These are phyloP conservation scores for Solenopsis fugax DNA, from an alignment of 1,140 invertebrate species.

Conservation along the genomic window DNA sequence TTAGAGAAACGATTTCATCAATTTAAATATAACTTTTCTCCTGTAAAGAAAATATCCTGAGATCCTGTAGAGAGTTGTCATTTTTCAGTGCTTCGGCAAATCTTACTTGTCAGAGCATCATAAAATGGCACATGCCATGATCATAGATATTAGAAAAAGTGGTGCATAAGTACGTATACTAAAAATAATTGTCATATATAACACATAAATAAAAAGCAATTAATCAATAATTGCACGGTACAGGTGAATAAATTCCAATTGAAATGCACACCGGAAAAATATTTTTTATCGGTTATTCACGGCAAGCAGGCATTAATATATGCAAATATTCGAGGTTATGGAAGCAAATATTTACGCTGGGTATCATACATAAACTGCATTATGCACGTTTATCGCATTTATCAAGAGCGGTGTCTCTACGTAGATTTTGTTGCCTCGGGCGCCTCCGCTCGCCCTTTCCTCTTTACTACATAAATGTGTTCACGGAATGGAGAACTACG, in stretches of 20 bases:
- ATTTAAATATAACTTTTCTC: no score
- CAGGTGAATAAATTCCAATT: slow-evolving; percentile 15
- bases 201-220: neutral
- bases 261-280: neutral
- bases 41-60: no score
- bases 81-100: slow-evolving; percentile 79
- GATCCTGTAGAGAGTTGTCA: slow-evolving; percentile 23
- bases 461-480: slow-evolving; percentile 7
- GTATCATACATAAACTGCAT: slow-evolving; percentile 59
- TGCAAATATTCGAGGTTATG: slow-evolving; percentile 49
- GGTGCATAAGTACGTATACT: neutral
- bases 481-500: neutral
- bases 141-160: neutral
- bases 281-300: slow-evolving; percentile 37
- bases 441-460: slow-evolving; percentile 23
- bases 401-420: slow-evolving; percentile 42
- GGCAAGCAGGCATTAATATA: slow-evolving; percentile 28
- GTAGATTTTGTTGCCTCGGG: slow-evolving; percentile 53
- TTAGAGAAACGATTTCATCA: no score
- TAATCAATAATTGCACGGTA: neutral
- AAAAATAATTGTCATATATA: neutral
- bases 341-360: slow-evolving; percentile 55
- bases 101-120: slow-evolving; percentile 69
- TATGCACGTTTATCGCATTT: slow-evolving; percentile 61
- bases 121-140: neutral